Conservation (phyloP, 2,113 vertebrate species). For the Amblyopsis rosae region DNA sequence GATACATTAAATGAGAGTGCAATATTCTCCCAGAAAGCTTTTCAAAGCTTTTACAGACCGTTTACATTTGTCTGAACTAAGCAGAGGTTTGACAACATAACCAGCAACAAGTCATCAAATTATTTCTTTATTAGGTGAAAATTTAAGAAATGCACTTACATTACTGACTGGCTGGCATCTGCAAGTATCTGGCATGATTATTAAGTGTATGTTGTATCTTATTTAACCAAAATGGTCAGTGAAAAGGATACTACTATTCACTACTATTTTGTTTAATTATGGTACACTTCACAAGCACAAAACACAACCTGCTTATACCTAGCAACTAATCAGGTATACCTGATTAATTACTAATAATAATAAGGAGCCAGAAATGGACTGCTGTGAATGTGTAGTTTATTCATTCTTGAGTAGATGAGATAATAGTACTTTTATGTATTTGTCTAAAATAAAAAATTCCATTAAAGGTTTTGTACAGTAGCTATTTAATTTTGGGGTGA, state of each 20-base stretch:
- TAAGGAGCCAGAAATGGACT: neutral
- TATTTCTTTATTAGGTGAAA: slow-evolving; percentile 1
- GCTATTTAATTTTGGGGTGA: too few species aligned
- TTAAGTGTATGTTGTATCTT: too few species aligned
- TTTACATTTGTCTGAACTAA: neutral
- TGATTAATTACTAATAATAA: neutral
- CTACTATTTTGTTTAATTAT: too few species aligned
- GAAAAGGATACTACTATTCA: too few species aligned
- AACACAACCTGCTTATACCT: neutral
- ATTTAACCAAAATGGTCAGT: too few species aligned
- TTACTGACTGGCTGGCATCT: too few species aligned
- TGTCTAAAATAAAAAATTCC: too few species aligned
- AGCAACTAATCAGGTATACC: neutral
- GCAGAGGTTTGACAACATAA: neutral
- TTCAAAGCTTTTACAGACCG: neutral
- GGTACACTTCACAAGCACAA: too few species aligned
- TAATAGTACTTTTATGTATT: neutral
- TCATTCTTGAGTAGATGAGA: neutral
- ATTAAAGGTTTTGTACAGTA: too few species aligned
- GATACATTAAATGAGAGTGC: too few species aligned
- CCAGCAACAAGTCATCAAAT: neutral
- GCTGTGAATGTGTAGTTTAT: neutral
- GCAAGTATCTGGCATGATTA: too few species aligned
- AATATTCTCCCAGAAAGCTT: too few species aligned
- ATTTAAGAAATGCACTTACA: slow-evolving; percentile 6